Conservation (phyloP, 2,113 vertebrate species). For the Cyphomyrus discorhynchus region DNA sequence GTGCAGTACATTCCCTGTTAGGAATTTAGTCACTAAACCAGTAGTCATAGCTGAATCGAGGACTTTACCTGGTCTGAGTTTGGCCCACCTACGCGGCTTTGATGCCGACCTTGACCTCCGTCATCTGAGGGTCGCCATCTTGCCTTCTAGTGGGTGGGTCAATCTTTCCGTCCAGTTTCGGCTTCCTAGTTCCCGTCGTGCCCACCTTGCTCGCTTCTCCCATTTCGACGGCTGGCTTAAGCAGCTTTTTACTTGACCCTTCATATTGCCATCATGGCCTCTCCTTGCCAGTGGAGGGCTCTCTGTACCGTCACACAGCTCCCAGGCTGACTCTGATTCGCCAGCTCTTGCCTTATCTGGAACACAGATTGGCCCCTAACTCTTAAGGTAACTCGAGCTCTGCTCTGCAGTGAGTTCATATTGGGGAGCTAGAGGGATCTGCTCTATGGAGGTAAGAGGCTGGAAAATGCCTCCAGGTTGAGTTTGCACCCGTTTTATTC, state of each 20-base stretch:
- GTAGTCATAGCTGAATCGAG: not conserved
- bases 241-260: not conserved
- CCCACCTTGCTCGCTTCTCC: not conserved
- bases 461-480: not conserved
- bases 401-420: not conserved
- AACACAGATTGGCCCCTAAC: not conserved
- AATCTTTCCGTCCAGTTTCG: not conserved
- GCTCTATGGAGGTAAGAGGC: not conserved
- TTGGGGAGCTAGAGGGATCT: not conserved
- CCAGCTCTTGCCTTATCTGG: not conserved
- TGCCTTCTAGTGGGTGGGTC: not conserved
- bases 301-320: not conserved
- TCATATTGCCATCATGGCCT: not conserved
- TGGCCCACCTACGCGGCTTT: not conserved
- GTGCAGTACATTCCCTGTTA: conserved; percentile 10
- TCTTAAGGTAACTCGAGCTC: not conserved
- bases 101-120: not conserved
- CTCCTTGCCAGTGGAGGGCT: not conserved
- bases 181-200: not conserved
- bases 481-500: not conserved
- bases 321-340: not conserved
- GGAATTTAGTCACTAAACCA: not conserved
- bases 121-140: not conserved
- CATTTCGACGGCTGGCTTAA: not conserved
- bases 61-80: not conserved